Evolutionary conservation across 2,113 vertebrate species (phyloP).

Genomic region (Lota lota): DNA sequence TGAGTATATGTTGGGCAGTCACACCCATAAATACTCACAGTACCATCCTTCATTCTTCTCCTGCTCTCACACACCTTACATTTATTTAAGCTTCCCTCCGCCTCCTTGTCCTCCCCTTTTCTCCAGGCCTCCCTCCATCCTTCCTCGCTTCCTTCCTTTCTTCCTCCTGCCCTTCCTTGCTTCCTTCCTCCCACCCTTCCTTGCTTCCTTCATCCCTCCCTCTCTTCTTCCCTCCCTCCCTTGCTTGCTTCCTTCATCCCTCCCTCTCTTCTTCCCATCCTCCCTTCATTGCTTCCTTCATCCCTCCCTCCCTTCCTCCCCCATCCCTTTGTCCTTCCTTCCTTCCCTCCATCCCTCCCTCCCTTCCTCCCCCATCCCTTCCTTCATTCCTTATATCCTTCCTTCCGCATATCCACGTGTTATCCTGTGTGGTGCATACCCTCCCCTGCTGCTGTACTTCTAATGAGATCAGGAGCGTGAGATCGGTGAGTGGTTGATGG

Average conservation of each 20-base stretch:
- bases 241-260: neutral
- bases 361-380: no score
- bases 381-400: no score
- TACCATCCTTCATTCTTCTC: no score
- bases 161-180: no score
- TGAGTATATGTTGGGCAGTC: conserved; percentile 24
- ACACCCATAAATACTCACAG: no score
- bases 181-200: neutral
- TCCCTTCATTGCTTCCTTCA: no score
- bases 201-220: neutral
- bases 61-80: conserved; percentile 34
- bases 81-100: neutral
- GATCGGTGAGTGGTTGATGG: conserved; percentile 54
- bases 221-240: neutral
- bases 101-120: conserved; percentile 35
- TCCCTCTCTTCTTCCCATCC: neutral
- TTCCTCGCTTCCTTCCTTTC: conserved; percentile 24
- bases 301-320: no score
- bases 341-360: no score
- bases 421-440: no score
- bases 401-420: no score
- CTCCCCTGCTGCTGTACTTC: conserved; percentile 21
- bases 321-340: no score
- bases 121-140: conserved; percentile 20
- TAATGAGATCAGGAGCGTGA: conserved; percentile 43